Conservation (phyloP, 2,113 vertebrate species). For the Aphelocoma coerulescens region DNA sequence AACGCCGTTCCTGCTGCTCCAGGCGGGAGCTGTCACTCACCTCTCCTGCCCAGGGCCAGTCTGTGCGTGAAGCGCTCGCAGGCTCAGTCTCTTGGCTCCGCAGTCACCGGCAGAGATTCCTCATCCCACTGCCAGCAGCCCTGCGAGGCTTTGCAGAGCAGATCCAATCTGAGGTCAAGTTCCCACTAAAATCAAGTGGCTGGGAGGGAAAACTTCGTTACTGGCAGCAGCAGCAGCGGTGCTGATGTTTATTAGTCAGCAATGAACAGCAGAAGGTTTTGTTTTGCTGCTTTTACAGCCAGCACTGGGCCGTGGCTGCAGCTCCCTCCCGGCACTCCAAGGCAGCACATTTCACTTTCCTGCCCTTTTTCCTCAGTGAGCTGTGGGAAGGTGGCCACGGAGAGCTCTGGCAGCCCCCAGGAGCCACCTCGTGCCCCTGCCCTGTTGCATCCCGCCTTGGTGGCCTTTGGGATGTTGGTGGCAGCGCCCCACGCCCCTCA, state of each 20-base stretch:
- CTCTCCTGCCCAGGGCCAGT: not conserved
- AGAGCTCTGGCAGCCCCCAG: not conserved
- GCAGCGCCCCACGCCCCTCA: rapidly evolving
- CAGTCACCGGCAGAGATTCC: not conserved
- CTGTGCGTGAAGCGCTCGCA: not conserved
- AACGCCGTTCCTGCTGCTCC: not conserved
- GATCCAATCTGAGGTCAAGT: not conserved
- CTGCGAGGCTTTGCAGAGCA: not conserved
- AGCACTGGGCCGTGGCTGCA: not conserved
- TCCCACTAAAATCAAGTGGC: slow-evolving; percentile 25
- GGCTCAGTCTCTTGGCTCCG: not conserved
- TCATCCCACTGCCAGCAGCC: not conserved
- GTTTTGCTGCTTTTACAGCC: not conserved
- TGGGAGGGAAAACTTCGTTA: slow-evolving; percentile 17
- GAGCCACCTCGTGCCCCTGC: not conserved
- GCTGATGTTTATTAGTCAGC: not conserved
- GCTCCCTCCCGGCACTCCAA: not conserved
- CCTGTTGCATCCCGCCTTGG: not conserved
- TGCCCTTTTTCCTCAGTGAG: not conserved
- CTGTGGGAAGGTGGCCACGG: rapidly evolving
- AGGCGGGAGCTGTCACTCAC: not conserved
- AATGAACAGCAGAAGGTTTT: not conserved
- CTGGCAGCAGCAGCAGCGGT: not conserved
- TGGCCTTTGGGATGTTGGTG: not conserved
- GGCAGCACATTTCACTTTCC: not conserved